Base-by-base conservation (phyloP, 2,888 invertebrate species). In the Sinhomidia bicolor region DNA sequence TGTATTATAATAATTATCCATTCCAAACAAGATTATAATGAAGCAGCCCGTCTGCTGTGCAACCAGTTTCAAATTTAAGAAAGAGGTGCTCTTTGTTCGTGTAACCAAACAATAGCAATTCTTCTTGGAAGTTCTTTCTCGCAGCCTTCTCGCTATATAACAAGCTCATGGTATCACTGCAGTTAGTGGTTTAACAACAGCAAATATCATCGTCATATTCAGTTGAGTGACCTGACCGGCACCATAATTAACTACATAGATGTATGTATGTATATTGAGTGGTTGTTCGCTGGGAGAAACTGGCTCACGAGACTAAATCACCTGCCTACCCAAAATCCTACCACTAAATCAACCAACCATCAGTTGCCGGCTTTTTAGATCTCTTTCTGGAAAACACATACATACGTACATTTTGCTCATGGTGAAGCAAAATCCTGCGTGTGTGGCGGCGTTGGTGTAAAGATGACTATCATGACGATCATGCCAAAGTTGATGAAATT, bases 221-320 rank as follows among this genome's bases (percentile, higher is more conserved):
- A 80, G 80, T 80, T 80, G 80, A 80, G 41, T 80, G 80, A 80
- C 80, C 80, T 41, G 80, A 29, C 78, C 60, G 60, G 62, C 60
- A 62, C 20, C 47, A 47, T 74, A 74, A 74, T 74, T 47, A 74
- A 23, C 17, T 71, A 41, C 12, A 44, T 14, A 71, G 10, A 26
- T 10, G 23, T 7, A 4, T 60, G 60, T 20, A 4, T 23, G 23
- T 26, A n/a, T n/a, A n/a, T n/a, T n/a, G 2, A n/a, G 62, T n/a
- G 29, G 10, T 6, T 32, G 17, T 32, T 36, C 17, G 12, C 14
- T 1, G n/a, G 51, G 17, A 17, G 36, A 44, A 47, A 36, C 68
- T 32, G 14, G 74, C 44, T 74, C 74, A 44, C 47, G 47, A 44
- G 47, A 47, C 44, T 5, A 44, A 44, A 23, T 47, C 44, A 44